These are phyloP conservation scores for Pangasius larnaudii DNA, from an alignment of 2,797 vertebrate species.

Conservation along the genomic window DNA sequence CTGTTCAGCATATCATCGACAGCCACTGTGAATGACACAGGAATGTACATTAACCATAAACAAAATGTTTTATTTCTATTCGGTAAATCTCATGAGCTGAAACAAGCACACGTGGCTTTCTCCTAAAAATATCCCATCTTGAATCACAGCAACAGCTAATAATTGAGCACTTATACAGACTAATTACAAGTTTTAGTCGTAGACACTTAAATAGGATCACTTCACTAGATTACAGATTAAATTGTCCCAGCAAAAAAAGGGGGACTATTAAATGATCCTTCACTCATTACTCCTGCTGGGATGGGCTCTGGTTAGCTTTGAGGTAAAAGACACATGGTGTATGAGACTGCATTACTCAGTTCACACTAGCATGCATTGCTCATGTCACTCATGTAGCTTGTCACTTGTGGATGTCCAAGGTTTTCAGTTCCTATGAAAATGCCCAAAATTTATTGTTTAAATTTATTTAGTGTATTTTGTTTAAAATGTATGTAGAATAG, in stretches of 20 bases:
- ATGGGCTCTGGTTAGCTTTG: background rate
- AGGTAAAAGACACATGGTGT: background rate
- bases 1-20: background rate
- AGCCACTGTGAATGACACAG: background rate
- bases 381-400: background rate
- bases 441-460: background rate
- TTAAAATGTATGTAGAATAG: too few species aligned
- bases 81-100: background rate
- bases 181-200: constrained; percentile 43
- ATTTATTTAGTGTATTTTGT: too few species aligned
- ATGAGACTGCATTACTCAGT: background rate
- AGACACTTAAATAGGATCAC: background rate
- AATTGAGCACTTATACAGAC: constrained; percentile 11
- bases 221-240: constrained; percentile 34
- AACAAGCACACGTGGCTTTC: background rate
- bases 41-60: background rate
- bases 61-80: background rate
- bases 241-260: background rate
- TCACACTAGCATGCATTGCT: background rate
- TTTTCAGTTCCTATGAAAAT: background rate
- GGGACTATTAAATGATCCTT: background rate
- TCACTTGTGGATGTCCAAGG: background rate
- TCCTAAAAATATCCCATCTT: background rate
- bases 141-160: constrained; percentile 40
- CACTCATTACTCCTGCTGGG: background rate